These are phyloP conservation scores for Leptopilina clavipes DNA, from an alignment of 1,140 invertebrate genomes.

Conservation along the genomic window DNA sequence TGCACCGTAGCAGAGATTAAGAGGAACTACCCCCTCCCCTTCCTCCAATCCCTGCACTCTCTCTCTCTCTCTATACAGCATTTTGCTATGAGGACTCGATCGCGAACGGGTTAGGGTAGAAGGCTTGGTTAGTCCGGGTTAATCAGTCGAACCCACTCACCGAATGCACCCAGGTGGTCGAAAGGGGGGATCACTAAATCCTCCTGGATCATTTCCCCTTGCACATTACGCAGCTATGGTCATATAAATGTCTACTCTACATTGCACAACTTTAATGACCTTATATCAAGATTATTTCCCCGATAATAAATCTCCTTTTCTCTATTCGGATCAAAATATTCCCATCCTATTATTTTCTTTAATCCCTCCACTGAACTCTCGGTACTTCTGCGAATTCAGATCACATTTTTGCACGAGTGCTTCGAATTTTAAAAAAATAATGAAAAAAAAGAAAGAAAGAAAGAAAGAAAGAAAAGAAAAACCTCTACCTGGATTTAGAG, in stretches of 20 bases:
- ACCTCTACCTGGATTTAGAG: neutral
- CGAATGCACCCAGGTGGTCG: slow-evolving; percentile 59
- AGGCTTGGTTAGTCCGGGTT: slow-evolving; percentile 42
- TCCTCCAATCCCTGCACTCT: neutral
- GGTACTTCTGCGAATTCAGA: neutral
- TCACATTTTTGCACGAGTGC: neutral
- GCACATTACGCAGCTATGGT: slow-evolving; percentile 36
- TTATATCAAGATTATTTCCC: slow-evolving; percentile 27
- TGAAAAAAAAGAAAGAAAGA: neutral
- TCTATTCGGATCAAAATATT: neutral
- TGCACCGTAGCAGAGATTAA: slow-evolving; percentile 55
- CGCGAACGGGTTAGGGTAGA: slow-evolving; percentile 26
- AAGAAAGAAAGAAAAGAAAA: too few relatives aligned
- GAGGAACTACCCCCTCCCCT: slow-evolving; percentile 24
- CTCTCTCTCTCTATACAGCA: neutral
- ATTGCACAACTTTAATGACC: slow-evolving; percentile 32
- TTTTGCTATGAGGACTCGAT: slow-evolving; percentile 36
- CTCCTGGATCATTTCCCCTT: slow-evolving; percentile 52
- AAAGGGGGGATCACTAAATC: slow-evolving; percentile 47
- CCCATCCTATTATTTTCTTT: slow-evolving; percentile 16
- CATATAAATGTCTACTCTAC: slow-evolving; percentile 18
- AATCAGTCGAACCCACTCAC: slow-evolving; percentile 55
- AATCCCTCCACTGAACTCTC: slow-evolving; percentile 4
- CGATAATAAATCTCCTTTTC: slow-evolving; percentile 15
- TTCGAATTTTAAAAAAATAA: too few relatives aligned